Base-by-base conservation (phyloP, 2,888 invertebrate species). In the Schizotus pectinicornis region DNA sequence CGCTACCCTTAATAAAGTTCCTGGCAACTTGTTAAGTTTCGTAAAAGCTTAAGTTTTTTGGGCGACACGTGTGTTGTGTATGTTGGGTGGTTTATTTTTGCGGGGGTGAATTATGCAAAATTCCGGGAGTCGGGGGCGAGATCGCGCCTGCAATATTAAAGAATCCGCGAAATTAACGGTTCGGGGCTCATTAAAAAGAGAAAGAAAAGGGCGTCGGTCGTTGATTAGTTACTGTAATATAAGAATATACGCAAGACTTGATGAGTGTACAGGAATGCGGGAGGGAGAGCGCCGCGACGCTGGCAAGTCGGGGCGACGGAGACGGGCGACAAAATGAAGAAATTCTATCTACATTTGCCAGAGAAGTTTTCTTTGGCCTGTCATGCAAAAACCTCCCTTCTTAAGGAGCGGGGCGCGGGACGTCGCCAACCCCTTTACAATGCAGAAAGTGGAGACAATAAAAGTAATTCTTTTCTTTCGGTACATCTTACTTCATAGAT, bases 331-430 rank as follows among this genome's bases (percentile, higher is more conserved):
- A 81, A 83, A 83, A 84, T 84, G 83, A 83, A 83, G 83, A 84
- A 83, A 84, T 83, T 83, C 83, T 82, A 83, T 83, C 83, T 82
- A 82, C 82, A 82, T 82, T 82, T 82, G 81, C 82, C 80, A 80
- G 74, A 70, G 74, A 74, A 75, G 74, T 76, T 76, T 77, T 76
- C 75, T 76, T 75, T 74, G 74, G 74, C 74, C 74, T 74, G 77
- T 77, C 77, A 77, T 76, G 76, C 76, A 76, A 76, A 76, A 76
- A 75, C 74, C 74, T 73, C 75, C 76, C 72, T 60, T 39, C 67
- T 67, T 64, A 63, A 65, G 59, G 59, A 65, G 56, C 46, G 57
- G 63, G 57, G 62, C 46, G 46, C 42, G 46, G 35, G 48, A 51
- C 56, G 62, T 50, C 60, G 54, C 56, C 72, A 73, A 76, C 76